Base-by-base conservation (phyloP, 1,140 invertebrate genomes). In the Potamilus streckersoni region DNA sequence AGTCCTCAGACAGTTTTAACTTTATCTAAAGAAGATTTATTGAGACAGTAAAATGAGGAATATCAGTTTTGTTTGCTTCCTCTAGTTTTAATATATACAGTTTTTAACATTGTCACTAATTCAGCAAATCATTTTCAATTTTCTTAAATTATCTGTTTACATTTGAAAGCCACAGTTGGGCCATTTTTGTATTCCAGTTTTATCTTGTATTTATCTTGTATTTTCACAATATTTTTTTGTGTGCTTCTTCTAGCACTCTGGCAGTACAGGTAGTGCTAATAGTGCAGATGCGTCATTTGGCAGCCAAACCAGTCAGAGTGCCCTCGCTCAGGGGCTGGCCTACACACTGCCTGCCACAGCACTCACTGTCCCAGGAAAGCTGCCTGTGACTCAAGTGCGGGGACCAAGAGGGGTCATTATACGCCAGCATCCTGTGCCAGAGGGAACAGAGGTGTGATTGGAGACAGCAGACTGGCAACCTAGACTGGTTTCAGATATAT, bases 371-470 rank as follows among this genome's bases (percentile, higher is more conserved):
- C 68, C 66, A 70, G 61, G 64, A 57, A 72, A 71, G 31, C 61
- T 74, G 55, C 38, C 38, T 55, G 49, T 58, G 61, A 60, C 69
- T 67, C 66, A 56, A n/a, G 61, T 71, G 31, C 69, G 73, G 27
- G 62, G 60, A 62, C 68, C 72, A 57, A 60, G 68, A 64, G 67
- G 80, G 27, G 64, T 76, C 20, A 63, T 80, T 17, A 69, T 61
- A 27, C 70, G 74, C 15, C 72, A 67, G 20, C 71, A 79, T 19
- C 75, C 83, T 49, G 78, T 85, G 20, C 85, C 85, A 58, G 84
- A 84, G 55, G 85, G 85, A 19, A 86, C 85, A n/a, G 82, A 86
- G 69, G 85, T 86, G 55, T 86, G 70, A 83, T 58, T 61, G 57
- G n/a, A 6, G 38, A 49, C 38, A 49, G 38, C 38, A 49, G 38